Conservation (phyloP, 2,888 invertebrate species). For the Sarcophaga subvicina region DNA sequence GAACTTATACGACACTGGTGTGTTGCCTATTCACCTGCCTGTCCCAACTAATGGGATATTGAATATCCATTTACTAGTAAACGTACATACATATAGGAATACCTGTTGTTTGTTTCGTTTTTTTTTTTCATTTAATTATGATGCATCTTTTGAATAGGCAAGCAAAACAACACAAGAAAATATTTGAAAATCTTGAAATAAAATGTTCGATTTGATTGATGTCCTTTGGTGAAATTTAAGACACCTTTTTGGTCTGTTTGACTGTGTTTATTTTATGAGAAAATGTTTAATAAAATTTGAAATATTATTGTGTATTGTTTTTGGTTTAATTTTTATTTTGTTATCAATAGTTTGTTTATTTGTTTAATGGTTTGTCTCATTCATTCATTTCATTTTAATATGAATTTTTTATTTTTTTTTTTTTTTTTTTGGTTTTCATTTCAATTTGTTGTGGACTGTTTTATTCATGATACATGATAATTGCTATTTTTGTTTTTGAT, state of each 20-base stretch:
- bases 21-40: slow-evolving; percentile 5
- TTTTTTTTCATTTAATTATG: slow-evolving; percentile 34
- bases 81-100: neutral
- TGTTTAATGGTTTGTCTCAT: slow-evolving; percentile 1
- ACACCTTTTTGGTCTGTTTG: slow-evolving; percentile 57
- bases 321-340: too few species aligned
- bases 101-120: slow-evolving; percentile 42
- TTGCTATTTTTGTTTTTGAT: slow-evolving; percentile 21
- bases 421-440: neutral
- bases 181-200: slow-evolving; percentile 10
- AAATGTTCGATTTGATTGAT: slow-evolving; percentile 66
- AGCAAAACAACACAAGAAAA: neutral
- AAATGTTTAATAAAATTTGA: slow-evolving; percentile 47
- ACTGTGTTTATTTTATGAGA: slow-evolving; percentile 41
- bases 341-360: slow-evolving; percentile 8
- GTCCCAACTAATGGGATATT: slow-evolving; percentile 18
- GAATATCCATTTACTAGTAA: slow-evolving; percentile 21
- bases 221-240: slow-evolving; percentile 68
- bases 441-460: neutral
- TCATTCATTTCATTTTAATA: slow-evolving; percentile 5
- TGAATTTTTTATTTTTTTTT: neutral
- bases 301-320: neutral
- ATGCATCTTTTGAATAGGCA: slow-evolving; percentile 48
- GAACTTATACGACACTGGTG: slow-evolving; percentile 35
- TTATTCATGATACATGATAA: neutral